These are phyloP conservation scores for Brevipalpus yothersi DNA, from an alignment of 1,140 invertebrate species.

Conservation along the genomic window DNA sequence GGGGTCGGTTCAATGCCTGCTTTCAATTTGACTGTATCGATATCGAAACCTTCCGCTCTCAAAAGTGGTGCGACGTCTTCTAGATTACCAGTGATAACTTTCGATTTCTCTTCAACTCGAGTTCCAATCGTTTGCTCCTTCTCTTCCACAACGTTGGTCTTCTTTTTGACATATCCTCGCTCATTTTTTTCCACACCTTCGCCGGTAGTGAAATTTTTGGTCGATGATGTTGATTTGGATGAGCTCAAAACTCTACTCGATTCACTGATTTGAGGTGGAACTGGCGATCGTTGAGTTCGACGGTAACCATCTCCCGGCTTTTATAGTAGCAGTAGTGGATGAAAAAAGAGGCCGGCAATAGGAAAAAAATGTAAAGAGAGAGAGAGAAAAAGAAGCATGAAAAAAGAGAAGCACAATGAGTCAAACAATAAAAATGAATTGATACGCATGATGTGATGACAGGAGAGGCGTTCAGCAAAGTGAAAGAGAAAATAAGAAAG, in stretches of 20 bases:
- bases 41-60: slow-evolving; percentile 39
- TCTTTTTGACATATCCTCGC: slow-evolving; percentile 5
- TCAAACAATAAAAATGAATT: too few species aligned
- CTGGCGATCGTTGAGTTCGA: neutral
- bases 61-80: slow-evolving; percentile 27
- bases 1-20: slow-evolving; percentile 36
- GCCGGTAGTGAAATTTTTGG: slow-evolving; percentile 4
- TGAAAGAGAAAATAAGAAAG: too few species aligned
- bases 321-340: too few species aligned
- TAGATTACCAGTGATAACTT: slow-evolving; percentile 10
- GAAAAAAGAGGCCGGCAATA: too few species aligned
- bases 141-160: slow-evolving; percentile 2
- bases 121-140: slow-evolving; percentile 10
- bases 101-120: slow-evolving; percentile 8
- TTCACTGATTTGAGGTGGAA: neutral
- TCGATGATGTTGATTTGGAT: slow-evolving; percentile 6
- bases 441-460: too few species aligned
- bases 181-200: neutral
- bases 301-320: too few species aligned
- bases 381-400: too few species aligned
- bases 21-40: slow-evolving; percentile 17
- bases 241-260: neutral
- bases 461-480: too few species aligned
- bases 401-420: too few species aligned
- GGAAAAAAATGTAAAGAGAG: too few species aligned